These are phyloP conservation scores for Vidua macroura DNA, from an alignment of 2,113 vertebrate species.

Conservation along the genomic window DNA sequence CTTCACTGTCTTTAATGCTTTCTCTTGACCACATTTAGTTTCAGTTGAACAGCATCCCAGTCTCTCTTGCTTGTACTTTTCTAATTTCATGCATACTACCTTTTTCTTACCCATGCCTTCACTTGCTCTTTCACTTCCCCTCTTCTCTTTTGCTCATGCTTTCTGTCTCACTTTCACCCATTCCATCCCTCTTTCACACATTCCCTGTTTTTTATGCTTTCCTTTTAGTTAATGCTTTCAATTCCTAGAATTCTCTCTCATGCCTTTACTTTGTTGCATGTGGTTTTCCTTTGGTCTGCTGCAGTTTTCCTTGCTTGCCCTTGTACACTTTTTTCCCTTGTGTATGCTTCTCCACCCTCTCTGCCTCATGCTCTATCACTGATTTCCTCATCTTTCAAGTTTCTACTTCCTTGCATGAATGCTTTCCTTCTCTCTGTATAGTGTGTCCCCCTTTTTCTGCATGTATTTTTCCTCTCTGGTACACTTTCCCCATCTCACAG, in stretches of 20 bases:
- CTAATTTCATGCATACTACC: too few relatives aligned
- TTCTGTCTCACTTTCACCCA: not conserved
- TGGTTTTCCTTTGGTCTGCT: not conserved
- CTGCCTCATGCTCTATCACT: accelerated
- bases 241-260: not conserved
- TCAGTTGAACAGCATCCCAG: not conserved
- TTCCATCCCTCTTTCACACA: not conserved
- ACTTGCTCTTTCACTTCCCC: not conserved
- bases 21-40: not conserved
- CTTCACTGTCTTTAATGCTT: not conserved
- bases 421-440: not conserved
- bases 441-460: not conserved
- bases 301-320: not conserved
- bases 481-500: not conserved
- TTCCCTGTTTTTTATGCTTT: not conserved
- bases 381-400: not conserved
- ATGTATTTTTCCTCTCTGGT: not conserved
- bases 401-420: not conserved
- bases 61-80: not conserved
- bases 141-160: not conserved
- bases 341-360: not conserved
- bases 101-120: not conserved
- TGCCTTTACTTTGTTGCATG: not conserved
- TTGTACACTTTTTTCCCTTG: not conserved
- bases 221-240: not conserved